Evolutionary conservation across 2,888 invertebrate genomes (phyloP), one percentile per base, ranked within the genome.

Genomic region (Lithophane socia): DNA sequence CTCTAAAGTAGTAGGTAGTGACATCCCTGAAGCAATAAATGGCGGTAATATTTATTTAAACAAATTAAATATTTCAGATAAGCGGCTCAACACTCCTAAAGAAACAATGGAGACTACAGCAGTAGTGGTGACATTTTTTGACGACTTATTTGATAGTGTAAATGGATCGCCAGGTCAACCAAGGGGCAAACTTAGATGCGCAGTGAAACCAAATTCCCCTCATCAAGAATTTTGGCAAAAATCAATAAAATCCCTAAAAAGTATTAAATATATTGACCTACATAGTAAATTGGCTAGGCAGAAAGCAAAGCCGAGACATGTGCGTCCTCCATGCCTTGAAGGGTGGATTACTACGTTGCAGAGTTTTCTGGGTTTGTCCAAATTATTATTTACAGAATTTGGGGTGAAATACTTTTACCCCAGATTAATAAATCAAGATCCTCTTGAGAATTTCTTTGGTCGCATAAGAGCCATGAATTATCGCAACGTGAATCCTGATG

Each of bases 251-350:
- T 49, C 47, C 49, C 16, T 49, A 49, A 67, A 37, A 37, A 67
- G 4, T 37, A 52, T n/a, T 67, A 67, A 21, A 52, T 67, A 29
- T 52, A 21, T 52, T 67, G 37, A 67, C 13, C 2, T 37, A 67
- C 21, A 7, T 13, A 52, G 29, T 67, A 67, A 52, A 29, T 66
- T 66, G 24, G 47, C 24, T 66, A 49, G 49, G 29, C 49, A 47
- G 49, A 65, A n/a, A 24, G n/a, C 65, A 44, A 65, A 44, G n/a
- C n/a, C 65, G 16, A 65, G 65, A 65, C 44, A 65, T 65, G 65
- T 65, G n/a, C 65, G 44, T 65, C 65, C 44, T 16, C 16, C 44
- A 24, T 24, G 44, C 65, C 44, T 65, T 44, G 44, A 65, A 44
- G 18, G 44, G n/a, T 65, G 65, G 65, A 65, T 44, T 44, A 65